Percentiles rank a stretch among this genome's conserved stretches.
Evolutionary conservation across 2,888 invertebrate species (phyloP).

Genomic region (Neoaliturus tenellus): DNA sequence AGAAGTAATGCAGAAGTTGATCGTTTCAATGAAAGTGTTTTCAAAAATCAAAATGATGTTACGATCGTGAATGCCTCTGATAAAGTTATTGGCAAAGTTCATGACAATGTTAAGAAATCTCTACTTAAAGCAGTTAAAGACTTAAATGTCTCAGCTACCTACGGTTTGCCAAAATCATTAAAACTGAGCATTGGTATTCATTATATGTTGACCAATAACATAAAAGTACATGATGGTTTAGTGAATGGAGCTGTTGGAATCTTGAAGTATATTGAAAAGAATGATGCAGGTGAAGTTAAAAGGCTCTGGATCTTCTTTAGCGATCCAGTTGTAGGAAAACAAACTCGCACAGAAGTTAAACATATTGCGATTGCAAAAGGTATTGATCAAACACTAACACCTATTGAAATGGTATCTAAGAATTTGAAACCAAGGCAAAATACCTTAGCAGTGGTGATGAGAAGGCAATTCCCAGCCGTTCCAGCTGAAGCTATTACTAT

Average conservation of each 20-base stretch:
- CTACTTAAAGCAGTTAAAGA: neutral
- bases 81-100: neutral
- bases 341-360: neutral
- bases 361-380: neutral
- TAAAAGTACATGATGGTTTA: neutral
- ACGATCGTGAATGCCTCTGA: neutral
- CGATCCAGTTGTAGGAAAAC: neutral
- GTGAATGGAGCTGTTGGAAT: neutral
- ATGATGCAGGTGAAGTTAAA: neutral
- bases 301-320: neutral
- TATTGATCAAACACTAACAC: neutral
- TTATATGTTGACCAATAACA: neutral
- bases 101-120: neutral
- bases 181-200: neutral
- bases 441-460: neutral
- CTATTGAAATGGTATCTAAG: neutral
- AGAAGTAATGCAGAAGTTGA: slow-evolving; percentile 28
- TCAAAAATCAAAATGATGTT: neutral
- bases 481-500: too few species aligned
- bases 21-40: neutral
- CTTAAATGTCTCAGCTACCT: neutral
- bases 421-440: neutral
- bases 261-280: neutral
- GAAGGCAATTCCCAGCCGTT: neutral
- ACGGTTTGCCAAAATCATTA: neutral